These are phyloP conservation scores for Oryzias sinensis DNA, from an alignment of 2,797 vertebrate species.

Conservation along the genomic window DNA sequence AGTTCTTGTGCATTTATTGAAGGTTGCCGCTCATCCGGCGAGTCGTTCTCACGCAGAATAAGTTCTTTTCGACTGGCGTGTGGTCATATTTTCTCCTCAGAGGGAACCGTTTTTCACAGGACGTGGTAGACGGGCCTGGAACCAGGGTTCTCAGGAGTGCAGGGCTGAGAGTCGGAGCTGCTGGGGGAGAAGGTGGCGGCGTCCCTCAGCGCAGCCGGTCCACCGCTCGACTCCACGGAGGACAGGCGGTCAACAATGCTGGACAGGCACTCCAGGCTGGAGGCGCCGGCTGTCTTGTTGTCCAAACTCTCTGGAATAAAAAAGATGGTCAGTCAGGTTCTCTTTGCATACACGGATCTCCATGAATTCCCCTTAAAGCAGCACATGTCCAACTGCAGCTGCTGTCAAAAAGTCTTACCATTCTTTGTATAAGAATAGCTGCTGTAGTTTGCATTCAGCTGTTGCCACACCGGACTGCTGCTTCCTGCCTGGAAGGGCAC, in stretches of 20 bases:
- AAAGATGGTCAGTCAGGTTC: background rate
- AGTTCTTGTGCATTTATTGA: constrained; percentile 73
- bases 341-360: background rate
- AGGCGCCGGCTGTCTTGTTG: constrained; percentile 79
- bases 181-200: constrained; percentile 75
- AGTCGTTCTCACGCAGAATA: constrained; percentile 15
- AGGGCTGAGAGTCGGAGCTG: constrained; percentile 84
- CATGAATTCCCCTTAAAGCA: no score
- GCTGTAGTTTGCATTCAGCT: constrained; percentile 84
- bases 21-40: constrained; percentile 29
- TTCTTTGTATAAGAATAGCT: constrained; percentile 81
- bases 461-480: constrained; percentile 89
- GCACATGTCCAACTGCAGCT: background rate
- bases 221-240: constrained; percentile 75
- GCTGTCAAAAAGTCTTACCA: constrained; percentile 72
- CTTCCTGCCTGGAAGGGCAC: constrained; percentile 82
- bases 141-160: constrained; percentile 81
- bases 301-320: constrained; percentile 66
- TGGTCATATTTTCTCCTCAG: constrained; percentile 10
- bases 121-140: constrained; percentile 91
- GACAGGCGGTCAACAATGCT: constrained; percentile 96
- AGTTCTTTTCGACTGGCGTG: constrained; percentile 18
- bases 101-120: constrained; percentile 75
- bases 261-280: constrained; percentile 94
- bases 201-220: constrained; percentile 68